These are phyloP conservation scores for Lineus longissimus DNA, from an alignment of 1,140 invertebrate species.

Conservation along the genomic window DNA sequence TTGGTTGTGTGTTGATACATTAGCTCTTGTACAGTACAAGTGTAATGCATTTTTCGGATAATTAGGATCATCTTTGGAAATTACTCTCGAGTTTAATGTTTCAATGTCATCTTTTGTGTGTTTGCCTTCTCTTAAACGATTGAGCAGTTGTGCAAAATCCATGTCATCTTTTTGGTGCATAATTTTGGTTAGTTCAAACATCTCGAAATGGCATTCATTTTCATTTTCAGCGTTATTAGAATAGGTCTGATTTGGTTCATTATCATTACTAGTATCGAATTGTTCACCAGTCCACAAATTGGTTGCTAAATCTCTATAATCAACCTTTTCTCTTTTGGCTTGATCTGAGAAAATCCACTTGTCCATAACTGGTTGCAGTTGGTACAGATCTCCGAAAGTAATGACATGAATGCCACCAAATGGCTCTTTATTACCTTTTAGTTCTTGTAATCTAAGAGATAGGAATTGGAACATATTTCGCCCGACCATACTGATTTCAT, in stretches of 20 bases:
- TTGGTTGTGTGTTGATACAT: constrained; percentile 16
- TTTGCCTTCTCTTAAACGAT: constrained; percentile 11
- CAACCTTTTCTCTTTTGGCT: not conserved
- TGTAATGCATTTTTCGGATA: not conserved
- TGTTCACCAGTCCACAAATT: constrained; percentile 11
- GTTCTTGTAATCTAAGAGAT: constrained; percentile 9
- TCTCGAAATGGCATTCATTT: too few species aligned
- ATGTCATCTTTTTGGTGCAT: constrained; percentile 18
- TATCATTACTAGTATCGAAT: too few species aligned
- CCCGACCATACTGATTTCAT: constrained; percentile 23
- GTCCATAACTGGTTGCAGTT: constrained; percentile 7
- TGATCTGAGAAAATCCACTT: not conserved
- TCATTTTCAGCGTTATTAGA: too few species aligned
- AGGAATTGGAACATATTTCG: constrained; percentile 18
- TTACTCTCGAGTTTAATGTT: not conserved
- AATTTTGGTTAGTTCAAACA: constrained; percentile 9
- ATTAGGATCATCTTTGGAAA: not conserved
- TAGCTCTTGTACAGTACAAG: constrained; percentile 13
- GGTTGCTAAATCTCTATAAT: not conserved
- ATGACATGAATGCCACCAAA: not conserved
- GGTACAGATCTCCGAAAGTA: constrained; percentile 7
- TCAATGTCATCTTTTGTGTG: not conserved
- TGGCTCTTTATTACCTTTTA: constrained; percentile 1
- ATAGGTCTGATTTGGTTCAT: too few species aligned
- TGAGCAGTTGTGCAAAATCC: constrained; percentile 16